A percentile compares a stretch with the other conserved stretches of the same genome.
phyloP scores from a whole-genome alignment of 2,113 vertebrate genomes.

The Bufo gargarizans region DNA sequence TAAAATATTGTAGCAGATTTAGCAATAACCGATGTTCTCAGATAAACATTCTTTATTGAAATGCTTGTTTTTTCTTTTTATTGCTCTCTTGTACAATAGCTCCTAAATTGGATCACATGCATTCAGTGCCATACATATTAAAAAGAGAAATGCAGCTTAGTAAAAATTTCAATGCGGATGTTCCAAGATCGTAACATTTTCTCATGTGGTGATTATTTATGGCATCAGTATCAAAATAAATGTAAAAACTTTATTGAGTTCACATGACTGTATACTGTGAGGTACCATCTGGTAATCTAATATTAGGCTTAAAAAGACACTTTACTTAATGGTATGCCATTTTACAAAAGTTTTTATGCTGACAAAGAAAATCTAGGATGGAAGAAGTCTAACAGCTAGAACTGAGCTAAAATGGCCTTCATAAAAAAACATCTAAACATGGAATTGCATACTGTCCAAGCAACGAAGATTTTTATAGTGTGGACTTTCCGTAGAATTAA shows the following conservation, averaged over 20 bases:
- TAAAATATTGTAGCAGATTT: constrained; percentile 34
- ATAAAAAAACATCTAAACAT: too few species aligned
- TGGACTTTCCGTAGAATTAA: too few species aligned
- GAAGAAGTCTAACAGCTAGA: not conserved
- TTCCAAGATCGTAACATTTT: constrained; percentile 46
- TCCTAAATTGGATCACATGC: constrained; percentile 47
- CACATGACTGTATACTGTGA: constrained; percentile 15
- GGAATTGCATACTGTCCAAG: too few species aligned
- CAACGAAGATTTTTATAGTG: too few species aligned
- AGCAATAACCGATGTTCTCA: constrained; percentile 46
- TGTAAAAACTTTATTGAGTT: constrained; percentile 45
- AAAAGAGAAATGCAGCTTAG: constrained; percentile 48
- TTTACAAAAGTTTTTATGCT: constrained; percentile 5
- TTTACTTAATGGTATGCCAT: not conserved
- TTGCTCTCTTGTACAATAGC: constrained; percentile 38
- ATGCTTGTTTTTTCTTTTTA: constrained; percentile 38
- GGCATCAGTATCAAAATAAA: constrained; percentile 34
- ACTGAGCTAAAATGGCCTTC: not conserved
- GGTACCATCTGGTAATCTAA: constrained; percentile 50
- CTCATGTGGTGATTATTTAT: constrained; percentile 47
- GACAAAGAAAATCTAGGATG: not conserved
- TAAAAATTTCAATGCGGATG: constrained; percentile 30
- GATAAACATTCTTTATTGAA: constrained; percentile 52
- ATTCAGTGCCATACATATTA: constrained; percentile 49
- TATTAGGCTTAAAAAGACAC: constrained; percentile 16